Conservation (phyloP, 2,797 vertebrate species). For the Centroberyx gerrardi region DNA sequence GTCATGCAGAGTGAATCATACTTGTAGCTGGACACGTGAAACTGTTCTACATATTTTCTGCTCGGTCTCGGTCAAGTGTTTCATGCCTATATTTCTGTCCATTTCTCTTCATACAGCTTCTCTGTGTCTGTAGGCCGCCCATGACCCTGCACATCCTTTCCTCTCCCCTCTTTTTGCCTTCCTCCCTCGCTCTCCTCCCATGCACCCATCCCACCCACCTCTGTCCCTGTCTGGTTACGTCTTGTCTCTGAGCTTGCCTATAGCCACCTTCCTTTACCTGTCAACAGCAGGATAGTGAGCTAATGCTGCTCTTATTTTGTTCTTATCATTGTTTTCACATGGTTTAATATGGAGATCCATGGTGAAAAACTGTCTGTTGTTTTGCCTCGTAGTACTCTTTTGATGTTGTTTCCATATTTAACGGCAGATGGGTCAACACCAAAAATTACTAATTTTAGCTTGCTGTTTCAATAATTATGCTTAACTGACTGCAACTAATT, state of each 20-base stretch:
- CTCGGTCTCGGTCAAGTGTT: too few relatives aligned
- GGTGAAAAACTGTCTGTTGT: background rate
- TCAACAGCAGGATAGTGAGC: conserved; percentile 32
- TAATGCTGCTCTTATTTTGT: background rate
- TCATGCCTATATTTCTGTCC: background rate
- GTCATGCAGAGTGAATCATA: background rate
- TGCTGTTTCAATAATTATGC: background rate
- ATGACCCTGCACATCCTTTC: conserved; percentile 1
- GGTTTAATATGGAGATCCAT: background rate
- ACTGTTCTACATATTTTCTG: too few relatives aligned
- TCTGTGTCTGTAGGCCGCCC: background rate
- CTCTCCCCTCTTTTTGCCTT: background rate
- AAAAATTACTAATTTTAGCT: background rate
- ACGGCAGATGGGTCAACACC: conserved; percentile 9
- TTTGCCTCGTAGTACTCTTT: background rate
- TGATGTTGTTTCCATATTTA: background rate
- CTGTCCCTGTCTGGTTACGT: conserved; percentile 22
- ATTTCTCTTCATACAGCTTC: background rate
- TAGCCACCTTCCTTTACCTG: conserved; percentile 40
- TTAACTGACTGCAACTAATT: conserved; percentile 14
- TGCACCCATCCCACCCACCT: conserved; percentile 26
- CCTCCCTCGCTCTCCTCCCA: conserved; percentile 1
- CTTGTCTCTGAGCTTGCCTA: conserved; percentile 36
- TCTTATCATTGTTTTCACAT: conserved; percentile 16
- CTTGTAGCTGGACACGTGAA: background rate